Conservation (phyloP, 2,888 invertebrate genomes). For the Julus scanicus region DNA sequence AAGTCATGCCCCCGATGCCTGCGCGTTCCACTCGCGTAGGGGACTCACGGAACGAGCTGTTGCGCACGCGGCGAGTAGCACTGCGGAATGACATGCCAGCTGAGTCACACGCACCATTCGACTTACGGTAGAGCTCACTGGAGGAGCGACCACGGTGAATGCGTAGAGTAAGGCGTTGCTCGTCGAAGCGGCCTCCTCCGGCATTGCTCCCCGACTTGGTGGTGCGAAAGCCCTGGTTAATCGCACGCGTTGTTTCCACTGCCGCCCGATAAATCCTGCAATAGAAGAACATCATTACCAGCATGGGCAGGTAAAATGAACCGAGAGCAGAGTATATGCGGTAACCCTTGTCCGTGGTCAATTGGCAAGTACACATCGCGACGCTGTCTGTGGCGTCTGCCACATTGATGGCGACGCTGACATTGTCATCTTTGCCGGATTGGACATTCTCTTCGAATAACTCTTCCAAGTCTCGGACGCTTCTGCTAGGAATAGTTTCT, state of each 20-base stretch:
- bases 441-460: background rate
- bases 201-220: conserved; percentile 63
- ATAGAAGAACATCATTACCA: conserved; percentile 98
- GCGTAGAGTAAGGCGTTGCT: conserved; percentile 88
- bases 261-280: conserved; percentile 97
- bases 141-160: conserved; percentile 80
- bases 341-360: conserved; percentile 94
- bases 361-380: conserved; percentile 87
- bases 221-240: conserved; percentile 74
- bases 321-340: conserved; percentile 97
- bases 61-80: background rate
- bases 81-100: background rate
- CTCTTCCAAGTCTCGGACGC: background rate
- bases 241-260: conserved; percentile 89
- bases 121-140: conserved; percentile 55
- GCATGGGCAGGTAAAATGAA: conserved; percentile 98
- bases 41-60: conserved; percentile 46
- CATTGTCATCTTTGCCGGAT: background rate
- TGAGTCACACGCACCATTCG: conserved; percentile 55
- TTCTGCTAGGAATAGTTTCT: background rate
- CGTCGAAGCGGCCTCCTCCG: conserved; percentile 79
- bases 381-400: conserved; percentile 67
- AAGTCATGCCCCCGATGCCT: conserved; percentile 17
- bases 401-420: background rate
- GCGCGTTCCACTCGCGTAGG: background rate